Evolutionary conservation across 1,140 invertebrate species (phyloP).

Genomic region (Mamestra configurata): DNA sequence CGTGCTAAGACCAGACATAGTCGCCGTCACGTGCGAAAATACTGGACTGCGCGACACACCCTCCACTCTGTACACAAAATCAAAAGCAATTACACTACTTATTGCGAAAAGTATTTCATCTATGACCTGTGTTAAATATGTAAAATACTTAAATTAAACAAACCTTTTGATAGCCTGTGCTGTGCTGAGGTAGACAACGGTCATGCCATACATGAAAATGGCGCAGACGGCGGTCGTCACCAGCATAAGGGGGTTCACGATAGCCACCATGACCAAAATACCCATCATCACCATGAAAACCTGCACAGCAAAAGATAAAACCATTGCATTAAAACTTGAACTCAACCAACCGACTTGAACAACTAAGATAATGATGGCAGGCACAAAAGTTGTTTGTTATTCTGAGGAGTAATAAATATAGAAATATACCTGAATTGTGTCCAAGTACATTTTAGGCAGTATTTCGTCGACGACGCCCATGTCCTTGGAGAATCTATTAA

Average conservation of each 20-base stretch:
- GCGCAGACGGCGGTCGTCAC: conserved; percentile 90
- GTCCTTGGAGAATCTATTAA: conserved; percentile 97
- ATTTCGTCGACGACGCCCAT: conserved; percentile 94
- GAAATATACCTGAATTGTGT: conserved; percentile 90
- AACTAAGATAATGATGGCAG: too few relatives aligned
- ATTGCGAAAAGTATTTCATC: too few relatives aligned
- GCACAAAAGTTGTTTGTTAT: too few relatives aligned
- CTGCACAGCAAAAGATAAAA: conserved; percentile 64
- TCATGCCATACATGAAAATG: conserved; percentile 91
- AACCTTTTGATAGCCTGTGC: conserved; percentile 93
- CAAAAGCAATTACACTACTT: background rate
- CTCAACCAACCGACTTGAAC: too few relatives aligned
- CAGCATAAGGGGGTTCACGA: conserved; percentile 92
- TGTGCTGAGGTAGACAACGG: conserved; percentile 92
- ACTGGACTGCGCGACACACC: conserved; percentile 91
- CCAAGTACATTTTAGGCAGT: conserved; percentile 92
- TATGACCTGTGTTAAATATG: too few relatives aligned
- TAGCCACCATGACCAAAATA: conserved; percentile 90
- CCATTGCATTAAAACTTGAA: too few relatives aligned
- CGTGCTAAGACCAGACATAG: conserved; percentile 93
- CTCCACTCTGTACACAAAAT: conserved; percentile 70
- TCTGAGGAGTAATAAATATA: too few relatives aligned
- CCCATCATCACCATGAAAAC: conserved; percentile 89
- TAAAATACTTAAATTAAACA: background rate
- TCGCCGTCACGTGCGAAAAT: conserved; percentile 93